Percentiles rank a stretch among this genome's conserved stretches.
phyloP scores from a whole-genome alignment of 1,140 invertebrate species.

The Saccostrea glomerata region DNA sequence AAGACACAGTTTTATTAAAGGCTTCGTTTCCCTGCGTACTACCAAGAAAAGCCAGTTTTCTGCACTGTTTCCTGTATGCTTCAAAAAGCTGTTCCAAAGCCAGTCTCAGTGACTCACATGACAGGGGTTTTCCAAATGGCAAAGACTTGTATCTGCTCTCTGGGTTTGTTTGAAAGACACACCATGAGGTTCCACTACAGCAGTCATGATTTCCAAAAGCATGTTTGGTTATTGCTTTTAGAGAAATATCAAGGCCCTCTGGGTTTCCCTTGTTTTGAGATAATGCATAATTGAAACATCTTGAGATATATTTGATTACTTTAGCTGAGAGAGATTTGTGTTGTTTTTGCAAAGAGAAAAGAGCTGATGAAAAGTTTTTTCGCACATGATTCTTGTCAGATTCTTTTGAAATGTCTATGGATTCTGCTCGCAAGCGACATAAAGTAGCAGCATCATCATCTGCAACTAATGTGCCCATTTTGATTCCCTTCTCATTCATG shows the following conservation, averaged over 20 bases:
- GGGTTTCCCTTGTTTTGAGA: constrained; percentile 7
- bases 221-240: constrained; percentile 24
- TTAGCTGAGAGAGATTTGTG: background rate
- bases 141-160: constrained; percentile 28
- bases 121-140: constrained; percentile 34
- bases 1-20: constrained; percentile 42
- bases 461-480: too few relatives aligned
- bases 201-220: background rate
- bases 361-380: background rate
- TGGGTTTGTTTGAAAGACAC: constrained; percentile 9
- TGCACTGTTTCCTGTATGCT: constrained; percentile 30
- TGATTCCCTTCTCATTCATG: too few relatives aligned
- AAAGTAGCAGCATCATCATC: too few relatives aligned
- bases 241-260: too few relatives aligned
- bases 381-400: too few relatives aligned
- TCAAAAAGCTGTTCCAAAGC: background rate
- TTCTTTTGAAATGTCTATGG: constrained; percentile 9
- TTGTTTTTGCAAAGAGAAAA: background rate
- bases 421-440: too few relatives aligned
- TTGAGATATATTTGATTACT: constrained; percentile 16
- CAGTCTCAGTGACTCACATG: background rate
- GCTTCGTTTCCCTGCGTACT: constrained; percentile 39
- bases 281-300: constrained; percentile 13
- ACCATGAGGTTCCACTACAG: constrained; percentile 36
- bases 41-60: constrained; percentile 22